Percentiles rank a stretch among this genome's conserved stretches.
phyloP scores from a whole-genome alignment of 1,140 invertebrate species.

The Tetraneura akinire region DNA sequence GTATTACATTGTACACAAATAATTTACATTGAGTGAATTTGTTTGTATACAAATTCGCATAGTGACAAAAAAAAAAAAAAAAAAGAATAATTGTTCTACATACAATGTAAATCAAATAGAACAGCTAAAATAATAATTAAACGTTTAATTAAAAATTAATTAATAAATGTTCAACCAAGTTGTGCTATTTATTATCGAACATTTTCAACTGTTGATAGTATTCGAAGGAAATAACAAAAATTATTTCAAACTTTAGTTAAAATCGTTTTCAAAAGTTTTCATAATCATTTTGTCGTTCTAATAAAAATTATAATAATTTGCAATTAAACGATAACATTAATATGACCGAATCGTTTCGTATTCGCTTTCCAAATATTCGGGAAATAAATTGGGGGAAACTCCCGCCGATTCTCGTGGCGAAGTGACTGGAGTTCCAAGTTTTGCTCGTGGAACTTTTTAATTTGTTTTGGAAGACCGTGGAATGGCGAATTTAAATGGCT shows the following conservation, averaged over 20 bases:
- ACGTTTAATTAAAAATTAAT: too few species aligned
- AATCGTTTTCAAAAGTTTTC: conserved; percentile 16
- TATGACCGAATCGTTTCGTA: conserved; percentile 24
- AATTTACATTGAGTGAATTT: too few species aligned
- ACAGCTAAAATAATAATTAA: too few species aligned
- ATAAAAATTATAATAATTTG: conserved; percentile 33
- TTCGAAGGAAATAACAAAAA: neutral
- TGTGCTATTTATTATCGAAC: neutral
- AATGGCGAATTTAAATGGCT: conserved; percentile 36
- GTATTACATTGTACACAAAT: too few species aligned
- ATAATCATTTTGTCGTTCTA: conserved; percentile 18
- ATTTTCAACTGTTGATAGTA: neutral
- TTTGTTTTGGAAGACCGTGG: conserved; percentile 43
- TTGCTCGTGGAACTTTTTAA: conserved; percentile 45
- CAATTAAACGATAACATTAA: conserved; percentile 33
- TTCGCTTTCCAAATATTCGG: conserved; percentile 11
- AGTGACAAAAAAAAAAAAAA: too few species aligned
- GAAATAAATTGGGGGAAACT: conserved; percentile 30
- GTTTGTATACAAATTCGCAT: too few species aligned
- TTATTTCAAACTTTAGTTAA: neutral
- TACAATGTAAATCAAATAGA: too few species aligned
- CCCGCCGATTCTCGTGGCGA: neutral
- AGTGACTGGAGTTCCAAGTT: conserved; percentile 11
- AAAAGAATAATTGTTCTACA: too few species aligned
- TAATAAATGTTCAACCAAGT: neutral